Evolutionary conservation across 2,113 vertebrate genomes (phyloP), one percentile per base, ranked within the genome.

Genomic region (Trogon melanurus): DNA sequence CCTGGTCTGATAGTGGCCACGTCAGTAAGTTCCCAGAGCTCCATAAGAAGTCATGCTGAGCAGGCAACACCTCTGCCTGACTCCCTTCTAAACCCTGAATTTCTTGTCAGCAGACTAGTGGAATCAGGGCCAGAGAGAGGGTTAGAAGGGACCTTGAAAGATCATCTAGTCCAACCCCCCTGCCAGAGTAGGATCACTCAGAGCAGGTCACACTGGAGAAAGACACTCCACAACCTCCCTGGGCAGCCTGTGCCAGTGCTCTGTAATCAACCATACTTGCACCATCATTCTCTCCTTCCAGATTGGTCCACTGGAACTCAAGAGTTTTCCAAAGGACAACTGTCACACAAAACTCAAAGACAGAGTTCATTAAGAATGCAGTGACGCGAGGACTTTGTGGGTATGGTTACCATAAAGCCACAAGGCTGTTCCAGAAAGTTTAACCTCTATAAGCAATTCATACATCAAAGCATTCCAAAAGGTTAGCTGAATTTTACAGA

Each of bases 301-400:
- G 11, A 58, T 2, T 53, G 26, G 13, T 60, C 61, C 26, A 32
- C 2, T 70, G 44, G 56, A 92, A 69, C 13, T 45, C 47, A 27
- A 81, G 18, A 65, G 13, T 83, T 76, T 88, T 75, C 38, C 22
- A 65, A 67, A 76, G 29, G 9, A 13, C 16, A 54, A 60, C 32
- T 1, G 18, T 91, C 51, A 41, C 44, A 62, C 22, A 61, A 48
- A 91, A 69, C 26, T 60, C 58, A 36, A 61, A 58, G 60, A 48
- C 19, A 34, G 34, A 90, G 17, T 9, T 64, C 10, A 48, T 21
- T n/a, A 65, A 80, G 51, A 75, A 44, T 9, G 17, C 38, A 26
- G 3, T 34, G 32, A 19, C 36, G 66, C 0, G 0, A 64, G 53
- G 48, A 51, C 9, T 80, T n/a, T 48, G 34, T 2, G n/a, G 23